Conservation (phyloP, 2,888 invertebrate genomes). For the Dinocampus coccinellae region DNA sequence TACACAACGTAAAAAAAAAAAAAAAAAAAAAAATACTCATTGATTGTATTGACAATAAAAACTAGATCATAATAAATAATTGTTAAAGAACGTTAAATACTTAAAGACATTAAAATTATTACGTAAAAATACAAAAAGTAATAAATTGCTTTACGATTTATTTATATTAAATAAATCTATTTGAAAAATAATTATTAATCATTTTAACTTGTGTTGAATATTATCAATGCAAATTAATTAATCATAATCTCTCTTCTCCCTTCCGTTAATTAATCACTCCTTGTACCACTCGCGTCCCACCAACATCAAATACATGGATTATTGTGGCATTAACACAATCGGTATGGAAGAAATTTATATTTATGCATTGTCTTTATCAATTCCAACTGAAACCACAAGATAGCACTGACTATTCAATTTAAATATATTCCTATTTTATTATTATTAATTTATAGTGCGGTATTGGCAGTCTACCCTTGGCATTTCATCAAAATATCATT, state of each 20-base stretch:
- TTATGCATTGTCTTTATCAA: constrained; percentile 22
- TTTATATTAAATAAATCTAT: neutral
- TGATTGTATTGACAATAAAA: neutral
- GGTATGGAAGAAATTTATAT: constrained; percentile 38
- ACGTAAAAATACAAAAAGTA: neutral
- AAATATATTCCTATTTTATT: neutral
- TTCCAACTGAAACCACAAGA: constrained; percentile 39
- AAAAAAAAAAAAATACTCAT: neutral
- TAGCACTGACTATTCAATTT: constrained; percentile 35
- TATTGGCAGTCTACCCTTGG: neutral
- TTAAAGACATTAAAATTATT: neutral
- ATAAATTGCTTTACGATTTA: no score
- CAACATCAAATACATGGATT: neutral
- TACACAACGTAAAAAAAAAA: no score
- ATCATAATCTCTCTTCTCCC: neutral
- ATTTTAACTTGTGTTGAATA: neutral
- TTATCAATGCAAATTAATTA: neutral
- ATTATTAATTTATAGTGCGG: neutral
- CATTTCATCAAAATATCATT: neutral
- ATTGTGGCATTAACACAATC: constrained; percentile 20
- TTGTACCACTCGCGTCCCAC: no score
- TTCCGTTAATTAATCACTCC: neutral
- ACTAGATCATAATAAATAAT: neutral
- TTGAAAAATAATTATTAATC: neutral
- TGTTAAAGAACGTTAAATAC: neutral